Evolutionary conservation across 2,797 vertebrate genomes (phyloP), one percentile per base, ranked within the genome.

Genomic region (Falco concolor): DNA sequence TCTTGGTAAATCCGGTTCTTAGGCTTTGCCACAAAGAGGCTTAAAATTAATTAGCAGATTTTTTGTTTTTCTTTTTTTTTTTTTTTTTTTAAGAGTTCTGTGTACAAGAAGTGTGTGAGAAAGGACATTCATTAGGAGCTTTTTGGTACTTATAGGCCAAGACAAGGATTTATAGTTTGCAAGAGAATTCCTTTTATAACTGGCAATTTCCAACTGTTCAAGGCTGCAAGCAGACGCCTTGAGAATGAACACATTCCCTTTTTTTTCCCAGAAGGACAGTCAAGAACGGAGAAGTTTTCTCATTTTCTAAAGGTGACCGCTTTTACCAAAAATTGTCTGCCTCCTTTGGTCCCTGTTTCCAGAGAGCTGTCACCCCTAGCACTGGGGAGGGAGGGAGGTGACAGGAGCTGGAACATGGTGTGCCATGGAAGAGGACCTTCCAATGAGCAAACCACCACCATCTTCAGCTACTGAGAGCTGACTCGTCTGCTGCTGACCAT

Each of bases 31-130:
- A 96, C 92, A 97, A 96, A 97, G 97, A 96, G 52, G 97, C 96
- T 98, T 98, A 97, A 96, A 97, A 95, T 95, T 95, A 97, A 97
- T 98, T 96, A 97, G 95, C 95, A 97, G 90, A 54, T 76, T 84
- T 76, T 84, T 70, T 70, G 50, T 57, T 56, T 60, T 90, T 75
- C 70, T 53, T 4, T 17, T 76, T 84, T 70, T 70, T 54, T 70
- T 70, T 54, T 59, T 56, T 70, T 90, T 75, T 77, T 53, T 5
- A 12, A 50, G 84, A 54, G 64, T 92, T 94, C 69, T 91, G 40
- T 27, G 19, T 56, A 73, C 56, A 68, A 91, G 67, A 54, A 64
- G 69, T 6, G 27, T 79, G 79, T 94, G 89, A 95, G 91, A 87
- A 97, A 92, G 82, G 93, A 65, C 65, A 61, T 78, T 95, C 77